These are phyloP conservation scores for Micromys minutus DNA, from an alignment of 2,113 vertebrate genomes.

Conservation along the genomic window DNA sequence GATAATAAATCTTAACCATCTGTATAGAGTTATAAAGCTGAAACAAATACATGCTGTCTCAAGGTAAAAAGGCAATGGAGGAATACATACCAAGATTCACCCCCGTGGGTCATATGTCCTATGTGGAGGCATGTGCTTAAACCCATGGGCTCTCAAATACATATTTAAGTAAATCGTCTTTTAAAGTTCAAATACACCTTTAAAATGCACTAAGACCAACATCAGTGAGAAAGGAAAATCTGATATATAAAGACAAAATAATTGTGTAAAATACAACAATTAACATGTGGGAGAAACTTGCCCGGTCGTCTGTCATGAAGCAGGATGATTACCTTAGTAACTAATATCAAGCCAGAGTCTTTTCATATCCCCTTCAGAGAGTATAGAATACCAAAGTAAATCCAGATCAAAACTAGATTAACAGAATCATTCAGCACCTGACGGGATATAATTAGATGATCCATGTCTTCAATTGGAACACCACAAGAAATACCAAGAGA, in stretches of 20 bases:
- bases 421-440: neutral
- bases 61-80: neutral
- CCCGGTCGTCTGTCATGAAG: neutral
- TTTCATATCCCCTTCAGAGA: conserved; percentile 66
- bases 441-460: conserved; percentile 63
- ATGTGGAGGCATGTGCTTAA: neutral
- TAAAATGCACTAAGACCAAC: neutral
- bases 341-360: conserved; percentile 68
- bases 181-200: neutral
- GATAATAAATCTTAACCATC: neutral
- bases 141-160: too few species aligned
- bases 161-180: neutral
- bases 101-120: neutral
- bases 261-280: neutral
- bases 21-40: neutral
- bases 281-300: neutral
- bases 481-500: conserved; percentile 50
- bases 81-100: neutral
- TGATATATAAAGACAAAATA: neutral
- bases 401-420: conserved; percentile 5
- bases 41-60: neutral
- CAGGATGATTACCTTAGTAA: neutral
- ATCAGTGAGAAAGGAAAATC: neutral
- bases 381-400: conserved; percentile 70
- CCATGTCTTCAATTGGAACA: conserved; percentile 55